Conservation (phyloP, 2,113 vertebrate species). For the Brachyistius frenatus region DNA sequence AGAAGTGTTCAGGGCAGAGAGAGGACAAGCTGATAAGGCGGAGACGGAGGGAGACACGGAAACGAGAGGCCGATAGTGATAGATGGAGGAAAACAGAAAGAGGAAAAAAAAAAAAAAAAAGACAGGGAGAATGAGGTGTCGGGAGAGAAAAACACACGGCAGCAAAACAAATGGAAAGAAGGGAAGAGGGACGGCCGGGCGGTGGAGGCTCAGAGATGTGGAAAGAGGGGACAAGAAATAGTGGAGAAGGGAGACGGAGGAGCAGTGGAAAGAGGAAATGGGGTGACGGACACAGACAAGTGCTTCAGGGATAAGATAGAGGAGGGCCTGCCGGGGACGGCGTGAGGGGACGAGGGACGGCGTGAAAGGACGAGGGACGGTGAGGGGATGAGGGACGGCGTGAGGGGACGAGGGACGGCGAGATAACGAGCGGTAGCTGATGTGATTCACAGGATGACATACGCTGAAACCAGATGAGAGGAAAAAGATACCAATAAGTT, state of each 20-base stretch:
- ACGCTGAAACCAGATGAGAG: not conserved
- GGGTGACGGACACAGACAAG: conserved; percentile 50
- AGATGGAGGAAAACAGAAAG: conserved; percentile 44
- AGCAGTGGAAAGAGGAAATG: conserved; percentile 54
- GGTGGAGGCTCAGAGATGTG: conserved; percentile 41
- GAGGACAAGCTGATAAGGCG: conserved; percentile 65
- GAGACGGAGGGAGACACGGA: conserved; percentile 40
- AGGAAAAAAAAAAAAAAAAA: conserved; percentile 33
- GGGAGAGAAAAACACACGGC: conserved; percentile 31
- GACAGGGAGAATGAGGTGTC: conserved; percentile 34
- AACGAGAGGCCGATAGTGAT: conserved; percentile 53
- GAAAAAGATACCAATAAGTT: not conserved
- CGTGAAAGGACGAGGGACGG: conserved; percentile 1
- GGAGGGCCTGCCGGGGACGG: conserved; percentile 2
- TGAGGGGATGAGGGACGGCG: conserved; percentile 9
- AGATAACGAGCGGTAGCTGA: conserved; percentile 14
- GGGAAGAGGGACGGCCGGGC: conserved; percentile 4
- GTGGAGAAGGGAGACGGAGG: conserved; percentile 26
- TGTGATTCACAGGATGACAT: conserved; percentile 19
- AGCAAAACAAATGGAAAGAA: conserved; percentile 43
- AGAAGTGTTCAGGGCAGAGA: conserved; percentile 33
- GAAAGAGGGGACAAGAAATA: conserved; percentile 20
- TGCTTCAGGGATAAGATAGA: conserved; percentile 61
- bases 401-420: too few species aligned
- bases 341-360: too few species aligned